Base-by-base conservation (phyloP, 2,888 invertebrate genomes). In the Anticlea derivata region DNA sequence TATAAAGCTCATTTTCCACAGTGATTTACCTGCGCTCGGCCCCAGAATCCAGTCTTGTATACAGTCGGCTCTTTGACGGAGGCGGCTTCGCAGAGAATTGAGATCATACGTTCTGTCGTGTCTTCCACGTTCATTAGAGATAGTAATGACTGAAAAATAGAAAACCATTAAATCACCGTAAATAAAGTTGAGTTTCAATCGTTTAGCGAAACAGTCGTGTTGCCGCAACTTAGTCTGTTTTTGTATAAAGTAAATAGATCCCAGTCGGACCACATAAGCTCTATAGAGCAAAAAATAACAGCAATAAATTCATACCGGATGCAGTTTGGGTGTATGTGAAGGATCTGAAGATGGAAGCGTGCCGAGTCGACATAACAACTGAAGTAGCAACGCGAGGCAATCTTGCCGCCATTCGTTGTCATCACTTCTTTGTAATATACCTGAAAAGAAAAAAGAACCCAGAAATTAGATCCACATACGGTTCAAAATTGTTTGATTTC, bases 361-460 rank as follows among this genome's bases (percentile, higher is more conserved):
- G 0, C 98, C 97, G 43, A 98, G 92, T 56, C 97, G 94, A 78
- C 96, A 97, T 5, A 98, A 86, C 58, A 98, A 92, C 71, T 97
- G 96, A 43, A 98, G 78, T 6, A 98, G 85, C 60, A 96, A 94
- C 2, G 98, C 97, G 20, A 98, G 89, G 71, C 98, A 98, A 76
- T 98, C 98, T 76, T 98, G 98, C 46, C 97, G 94, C 98, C 98
- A 98, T 85, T 98, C 97, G 65, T 94, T 94, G 61, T 96, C 96
- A 43, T 95, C 94, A 55, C 91, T 91, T 13, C 89, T 73, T 87
- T 96, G 96, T 55, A 97, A 78, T 29, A 94, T 93, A 30, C 95
- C 93, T 93, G 48, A 2, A 60, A 64, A 43, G 49, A n/a, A n/a
- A n/a, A n/a, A n/a, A n/a, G n/a, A n/a, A n/a, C n/a, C n/a, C n/a